phyloP scores from a whole-genome alignment of 2,888 invertebrate genomes.

The Callimorpha dominula region DNA sequence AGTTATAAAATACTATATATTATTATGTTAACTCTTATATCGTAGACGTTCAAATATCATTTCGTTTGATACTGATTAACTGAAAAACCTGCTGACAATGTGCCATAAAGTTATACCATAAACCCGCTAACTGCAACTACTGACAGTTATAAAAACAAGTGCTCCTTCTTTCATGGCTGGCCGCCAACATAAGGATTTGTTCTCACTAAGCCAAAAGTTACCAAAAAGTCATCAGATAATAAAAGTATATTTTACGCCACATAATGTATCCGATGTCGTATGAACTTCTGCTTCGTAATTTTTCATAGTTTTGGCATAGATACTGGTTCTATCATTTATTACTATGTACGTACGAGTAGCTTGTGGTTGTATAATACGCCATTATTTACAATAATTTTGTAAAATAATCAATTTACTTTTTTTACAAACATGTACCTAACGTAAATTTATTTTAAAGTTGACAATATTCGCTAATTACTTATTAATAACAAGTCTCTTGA shows the following conservation, averaged over 20 bases:
- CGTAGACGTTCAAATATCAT: background rate
- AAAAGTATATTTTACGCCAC: background rate
- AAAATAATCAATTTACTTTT: too few relatives aligned
- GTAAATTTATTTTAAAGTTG: too few relatives aligned
- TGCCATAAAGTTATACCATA: conserved; percentile 17
- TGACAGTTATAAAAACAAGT: conserved; percentile 16
- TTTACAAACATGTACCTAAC: too few relatives aligned
- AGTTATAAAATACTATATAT: too few relatives aligned
- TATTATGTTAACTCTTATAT: too few relatives aligned
- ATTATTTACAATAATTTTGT: too few relatives aligned
- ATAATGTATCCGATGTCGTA: background rate
- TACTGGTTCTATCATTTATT: background rate
- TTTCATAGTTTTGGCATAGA: background rate
- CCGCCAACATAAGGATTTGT: conserved; percentile 6
- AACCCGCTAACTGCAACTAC: conserved; percentile 14
- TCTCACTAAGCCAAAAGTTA: background rate
- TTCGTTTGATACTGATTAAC: background rate
- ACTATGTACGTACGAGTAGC: background rate
- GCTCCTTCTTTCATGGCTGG: conserved; percentile 6
- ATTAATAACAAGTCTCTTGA: too few relatives aligned
- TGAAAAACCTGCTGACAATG: conserved; percentile 1
- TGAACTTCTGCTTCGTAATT: background rate
- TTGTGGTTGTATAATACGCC: background rate
- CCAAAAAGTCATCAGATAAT: background rate
- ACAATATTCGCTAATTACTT: too few relatives aligned